These are phyloP conservation scores for Anastatus disparis DNA, from an alignment of 1,140 invertebrate species.

Conservation along the genomic window DNA sequence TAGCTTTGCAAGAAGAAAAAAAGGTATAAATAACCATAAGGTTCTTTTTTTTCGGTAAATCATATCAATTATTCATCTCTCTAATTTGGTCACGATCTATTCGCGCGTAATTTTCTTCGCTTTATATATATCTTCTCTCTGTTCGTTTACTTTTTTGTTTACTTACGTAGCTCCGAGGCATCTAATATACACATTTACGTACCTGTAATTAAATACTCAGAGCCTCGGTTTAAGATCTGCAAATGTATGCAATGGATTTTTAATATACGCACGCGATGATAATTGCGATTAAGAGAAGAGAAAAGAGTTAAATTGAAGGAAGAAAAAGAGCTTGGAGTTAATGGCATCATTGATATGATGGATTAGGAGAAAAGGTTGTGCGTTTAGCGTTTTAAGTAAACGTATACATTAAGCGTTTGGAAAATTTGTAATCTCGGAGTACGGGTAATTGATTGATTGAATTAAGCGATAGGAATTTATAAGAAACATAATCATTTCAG, in stretches of 20 bases:
- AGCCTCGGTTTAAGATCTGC: conserved; percentile 42
- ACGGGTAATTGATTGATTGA: not conserved
- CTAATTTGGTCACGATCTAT: conserved; percentile 24
- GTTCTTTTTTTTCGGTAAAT: too few relatives aligned
- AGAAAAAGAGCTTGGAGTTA: conserved; percentile 8
- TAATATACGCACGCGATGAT: conserved; percentile 26
- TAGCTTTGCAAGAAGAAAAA: too few relatives aligned
- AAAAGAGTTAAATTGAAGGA: too few relatives aligned
- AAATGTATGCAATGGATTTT: not conserved
- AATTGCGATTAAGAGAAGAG: conserved; percentile 27
- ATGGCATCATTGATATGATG: conserved; percentile 34
- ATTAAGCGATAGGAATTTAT: not conserved
- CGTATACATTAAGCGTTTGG: too few relatives aligned
- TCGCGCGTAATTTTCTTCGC: not conserved
- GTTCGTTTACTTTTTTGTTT: too few relatives aligned
- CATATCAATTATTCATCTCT: conserved; percentile 24
- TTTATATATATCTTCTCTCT: not conserved
- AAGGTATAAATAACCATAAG: too few relatives aligned
- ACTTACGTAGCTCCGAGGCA: too few relatives aligned
- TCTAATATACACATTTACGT: not conserved
- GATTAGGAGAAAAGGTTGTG: not conserved
- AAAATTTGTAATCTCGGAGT: not conserved
- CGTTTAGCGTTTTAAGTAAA: too few relatives aligned
- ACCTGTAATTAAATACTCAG: conserved; percentile 15
- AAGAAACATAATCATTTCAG: not conserved